Evolutionary conservation across 2,888 invertebrate species (phyloP).

Genomic region (Hemithea aestivaria): DNA sequence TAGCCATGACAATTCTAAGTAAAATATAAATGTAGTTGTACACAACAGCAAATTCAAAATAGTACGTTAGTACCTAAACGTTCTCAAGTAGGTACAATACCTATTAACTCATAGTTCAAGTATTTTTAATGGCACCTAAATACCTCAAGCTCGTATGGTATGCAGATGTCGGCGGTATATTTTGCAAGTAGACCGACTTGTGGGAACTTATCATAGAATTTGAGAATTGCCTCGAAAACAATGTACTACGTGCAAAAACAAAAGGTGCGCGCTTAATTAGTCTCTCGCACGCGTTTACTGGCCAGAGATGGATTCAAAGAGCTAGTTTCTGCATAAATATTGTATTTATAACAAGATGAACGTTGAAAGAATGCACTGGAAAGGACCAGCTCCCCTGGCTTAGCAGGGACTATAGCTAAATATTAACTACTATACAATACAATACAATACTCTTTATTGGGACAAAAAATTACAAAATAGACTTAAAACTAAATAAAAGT

Average conservation of each 20-base stretch:
- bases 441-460: too few species aligned
- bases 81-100: too few species aligned
- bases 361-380: too few species aligned
- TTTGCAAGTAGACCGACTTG: constrained; percentile 62
- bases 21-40: too few species aligned
- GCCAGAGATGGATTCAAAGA: constrained; percentile 30
- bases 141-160: constrained; percentile 36
- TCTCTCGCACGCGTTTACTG: constrained; percentile 49
- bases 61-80: neutral
- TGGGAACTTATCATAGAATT: constrained; percentile 65
- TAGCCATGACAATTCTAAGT: too few species aligned
- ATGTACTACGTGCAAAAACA: constrained; percentile 61
- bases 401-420: too few species aligned
- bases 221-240: constrained; percentile 54
- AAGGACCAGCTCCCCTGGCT: too few species aligned
- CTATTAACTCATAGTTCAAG: constrained; percentile 22
- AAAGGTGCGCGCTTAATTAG: constrained; percentile 65
- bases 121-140: constrained; percentile 37
- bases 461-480: too few species aligned
- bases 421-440: too few species aligned
- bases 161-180: constrained; percentile 53
- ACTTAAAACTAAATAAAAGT: too few species aligned
- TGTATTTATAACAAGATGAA: too few species aligned
- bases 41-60: constrained; percentile 5
- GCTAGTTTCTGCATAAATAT: too few species aligned